phyloP scores from a whole-genome alignment of 2,888 invertebrate species.

The Linnaemya vulpina region DNA sequence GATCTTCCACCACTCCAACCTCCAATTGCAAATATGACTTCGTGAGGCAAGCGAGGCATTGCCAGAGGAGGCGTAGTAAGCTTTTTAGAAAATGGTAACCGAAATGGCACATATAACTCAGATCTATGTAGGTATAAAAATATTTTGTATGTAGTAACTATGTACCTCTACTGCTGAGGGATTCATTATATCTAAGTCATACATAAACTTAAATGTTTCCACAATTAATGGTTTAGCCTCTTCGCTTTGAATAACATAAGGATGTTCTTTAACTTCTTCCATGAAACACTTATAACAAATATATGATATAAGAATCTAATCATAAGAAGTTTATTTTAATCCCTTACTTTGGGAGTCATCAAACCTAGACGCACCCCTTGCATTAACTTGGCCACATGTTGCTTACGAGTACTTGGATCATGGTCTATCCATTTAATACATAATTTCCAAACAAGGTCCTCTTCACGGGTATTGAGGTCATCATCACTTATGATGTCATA shows the following conservation, averaged over 20 bases:
- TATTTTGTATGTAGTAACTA: constrained; percentile 37
- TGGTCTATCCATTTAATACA: constrained; percentile 94
- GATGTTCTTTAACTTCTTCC: constrained; percentile 94
- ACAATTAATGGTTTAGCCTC: constrained; percentile 94
- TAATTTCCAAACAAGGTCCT: constrained; percentile 93
- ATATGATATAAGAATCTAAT: constrained; percentile 1
- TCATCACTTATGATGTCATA: constrained; percentile 91
- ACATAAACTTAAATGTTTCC: constrained; percentile 94
- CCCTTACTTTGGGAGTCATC: constrained; percentile 88
- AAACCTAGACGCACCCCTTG: constrained; percentile 91
- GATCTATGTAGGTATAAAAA: constrained; percentile 60
- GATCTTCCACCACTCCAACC: constrained; percentile 88
- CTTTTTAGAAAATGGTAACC: constrained; percentile 74
- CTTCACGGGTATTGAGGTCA: constrained; percentile 93
- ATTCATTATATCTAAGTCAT: constrained; percentile 94
- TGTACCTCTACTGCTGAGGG: constrained; percentile 89
- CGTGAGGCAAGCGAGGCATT: constrained; percentile 92
- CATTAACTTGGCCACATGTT: constrained; percentile 90
- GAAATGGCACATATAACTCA: constrained; percentile 73
- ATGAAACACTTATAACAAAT: constrained; percentile 88
- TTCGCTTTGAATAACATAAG: constrained; percentile 92
- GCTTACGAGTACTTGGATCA: constrained; percentile 88
- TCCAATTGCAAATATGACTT: constrained; percentile 93
- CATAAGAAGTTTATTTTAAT: neutral
- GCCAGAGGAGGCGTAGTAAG: constrained; percentile 92